A percentile compares a stretch with the other conserved stretches of the same genome.
These are phyloP conservation scores for Punctoribates punctum DNA, from an alignment of 2,888 invertebrate species.

Conservation along the genomic window DNA sequence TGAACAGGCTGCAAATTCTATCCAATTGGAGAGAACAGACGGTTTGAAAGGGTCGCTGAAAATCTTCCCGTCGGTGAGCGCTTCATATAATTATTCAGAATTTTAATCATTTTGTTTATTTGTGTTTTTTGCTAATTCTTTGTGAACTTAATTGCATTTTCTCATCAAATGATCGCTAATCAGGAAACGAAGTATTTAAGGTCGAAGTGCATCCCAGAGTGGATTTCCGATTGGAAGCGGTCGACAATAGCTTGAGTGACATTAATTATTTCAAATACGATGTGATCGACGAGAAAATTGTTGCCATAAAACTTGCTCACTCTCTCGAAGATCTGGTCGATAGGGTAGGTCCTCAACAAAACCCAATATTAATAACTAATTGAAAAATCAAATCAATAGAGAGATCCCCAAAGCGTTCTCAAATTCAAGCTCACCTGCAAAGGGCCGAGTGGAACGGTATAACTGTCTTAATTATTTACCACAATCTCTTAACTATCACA, in stretches of 20 bases:
- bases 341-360: conserved; percentile 50
- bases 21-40: conserved; percentile 73
- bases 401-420: conserved; percentile 50
- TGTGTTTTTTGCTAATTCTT: not conserved
- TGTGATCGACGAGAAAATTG: conserved; percentile 71
- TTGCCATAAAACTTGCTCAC: conserved; percentile 70
- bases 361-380: not conserved
- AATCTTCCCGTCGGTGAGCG: conserved; percentile 62
- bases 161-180: not conserved
- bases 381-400: conserved; percentile 44
- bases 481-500: not conserved
- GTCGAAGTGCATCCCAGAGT: conserved; percentile 79
- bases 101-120: conserved; percentile 1
- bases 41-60: conserved; percentile 79
- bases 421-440: conserved; percentile 51
- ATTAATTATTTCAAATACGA: conserved; percentile 64
- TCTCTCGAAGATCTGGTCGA: conserved; percentile 76
- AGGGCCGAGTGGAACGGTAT: conserved; percentile 50
- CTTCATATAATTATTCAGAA: not conserved
- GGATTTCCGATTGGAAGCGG: conserved; percentile 67
- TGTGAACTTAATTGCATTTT: too few species aligned
- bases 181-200: conserved; percentile 69
- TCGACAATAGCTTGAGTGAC: conserved; percentile 57
- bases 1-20: conserved; percentile 68
- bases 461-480: not conserved